Evolutionary conservation across 2,888 invertebrate genomes (phyloP).

Genomic region (Phengaris alcon): DNA sequence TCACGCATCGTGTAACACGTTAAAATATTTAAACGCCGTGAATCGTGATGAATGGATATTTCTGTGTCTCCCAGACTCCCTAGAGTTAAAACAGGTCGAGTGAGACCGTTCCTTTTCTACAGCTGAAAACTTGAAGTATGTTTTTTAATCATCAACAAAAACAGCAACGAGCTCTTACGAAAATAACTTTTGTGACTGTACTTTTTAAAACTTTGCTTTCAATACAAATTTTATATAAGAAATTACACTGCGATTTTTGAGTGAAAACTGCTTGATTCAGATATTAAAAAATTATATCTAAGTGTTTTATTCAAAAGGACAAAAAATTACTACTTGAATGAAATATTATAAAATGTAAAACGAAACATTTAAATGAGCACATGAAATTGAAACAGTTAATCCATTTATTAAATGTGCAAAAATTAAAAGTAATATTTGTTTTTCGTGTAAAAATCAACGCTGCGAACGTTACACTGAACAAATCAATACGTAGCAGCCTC

Average conservation of each 20-base stretch:
- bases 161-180: constrained; percentile 5
- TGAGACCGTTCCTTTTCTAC: constrained; percentile 16
- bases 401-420: not conserved
- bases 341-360: not conserved
- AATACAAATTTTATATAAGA: too few species aligned
- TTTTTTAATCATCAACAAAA: constrained; percentile 22
- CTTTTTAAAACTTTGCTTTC: not conserved
- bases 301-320: not conserved
- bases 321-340: not conserved
- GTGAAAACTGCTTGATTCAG: not conserved
- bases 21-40: constrained; percentile 18
- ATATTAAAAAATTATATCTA: not conserved
- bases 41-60: constrained; percentile 21
- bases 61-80: constrained; percentile 13
- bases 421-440: not conserved
- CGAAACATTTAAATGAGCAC: not conserved
- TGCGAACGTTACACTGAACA: not conserved
- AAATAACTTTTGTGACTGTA: not conserved
- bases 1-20: constrained; percentile 11
- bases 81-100: constrained; percentile 26
- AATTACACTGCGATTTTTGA: too few species aligned
- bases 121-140: constrained; percentile 10
- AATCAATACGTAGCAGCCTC: constrained; percentile 1
- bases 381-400: not conserved
- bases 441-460: not conserved